A percentile compares a stretch with the other conserved stretches of the same genome.
phyloP scores from a whole-genome alignment of 2,797 vertebrate species.

The Erpetoichthys calabaricus region DNA sequence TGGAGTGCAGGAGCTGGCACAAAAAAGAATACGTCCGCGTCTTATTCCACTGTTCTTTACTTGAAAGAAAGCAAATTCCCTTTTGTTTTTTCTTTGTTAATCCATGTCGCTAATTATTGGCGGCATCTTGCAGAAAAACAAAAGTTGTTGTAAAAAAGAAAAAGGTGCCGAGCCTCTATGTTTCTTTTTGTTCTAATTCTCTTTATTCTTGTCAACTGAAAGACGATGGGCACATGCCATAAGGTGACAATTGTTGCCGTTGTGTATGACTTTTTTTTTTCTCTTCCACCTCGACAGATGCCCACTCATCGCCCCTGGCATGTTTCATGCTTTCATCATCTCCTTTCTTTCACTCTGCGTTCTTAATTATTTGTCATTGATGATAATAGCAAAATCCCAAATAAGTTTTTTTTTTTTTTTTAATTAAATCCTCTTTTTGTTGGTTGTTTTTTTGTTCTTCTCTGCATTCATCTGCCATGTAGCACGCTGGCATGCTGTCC shows the following conservation, averaged over 20 bases:
- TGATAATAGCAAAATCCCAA: slow-evolving; percentile 20
- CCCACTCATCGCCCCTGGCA: slow-evolving; percentile 63
- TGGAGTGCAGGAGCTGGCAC: slow-evolving; percentile 22
- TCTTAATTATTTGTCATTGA: slow-evolving; percentile 10
- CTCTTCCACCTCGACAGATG: slow-evolving; percentile 64
- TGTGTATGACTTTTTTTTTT: background rate
- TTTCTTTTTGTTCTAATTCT: slow-evolving; percentile 37
- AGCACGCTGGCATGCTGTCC: slow-evolving; percentile 53
- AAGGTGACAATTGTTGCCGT: background rate
- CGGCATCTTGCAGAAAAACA: slow-evolving; percentile 38
- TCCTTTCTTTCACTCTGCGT: slow-evolving; percentile 17
- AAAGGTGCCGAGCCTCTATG: slow-evolving; percentile 30
- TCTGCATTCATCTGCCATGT: slow-evolving; percentile 25
- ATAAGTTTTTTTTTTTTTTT: slow-evolving; percentile 14
- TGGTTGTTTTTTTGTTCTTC: slow-evolving; percentile 26
- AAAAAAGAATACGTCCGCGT: slow-evolving; percentile 29
- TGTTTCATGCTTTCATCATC: slow-evolving; percentile 30
- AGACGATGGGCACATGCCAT: slow-evolving; percentile 24
- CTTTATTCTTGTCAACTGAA: slow-evolving; percentile 37
- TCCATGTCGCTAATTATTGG: slow-evolving; percentile 29
- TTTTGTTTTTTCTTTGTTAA: slow-evolving; percentile 35
- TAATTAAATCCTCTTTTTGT: slow-evolving; percentile 13
- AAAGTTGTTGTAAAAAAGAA: slow-evolving; percentile 29
- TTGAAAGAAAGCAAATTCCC: slow-evolving; percentile 1
- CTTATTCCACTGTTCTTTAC: slow-evolving; percentile 25